phyloP scores from a whole-genome alignment of 2,797 vertebrate species.

The Varecia variegata region DNA sequence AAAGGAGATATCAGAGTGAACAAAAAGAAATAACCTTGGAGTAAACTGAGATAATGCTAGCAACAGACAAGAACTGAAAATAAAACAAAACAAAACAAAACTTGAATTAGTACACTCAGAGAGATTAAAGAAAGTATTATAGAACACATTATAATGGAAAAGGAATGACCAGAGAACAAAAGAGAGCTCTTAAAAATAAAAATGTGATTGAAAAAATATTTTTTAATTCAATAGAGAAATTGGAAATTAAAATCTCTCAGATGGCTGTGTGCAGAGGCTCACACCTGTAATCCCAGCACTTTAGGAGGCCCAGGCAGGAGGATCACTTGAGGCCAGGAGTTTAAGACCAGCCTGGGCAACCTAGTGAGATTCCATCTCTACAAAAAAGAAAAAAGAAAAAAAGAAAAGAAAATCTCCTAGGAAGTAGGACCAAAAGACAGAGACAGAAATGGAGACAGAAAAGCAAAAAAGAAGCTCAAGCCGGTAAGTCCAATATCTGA shows the following conservation, averaged over 20 bases:
- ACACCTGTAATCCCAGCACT: background rate
- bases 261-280: background rate
- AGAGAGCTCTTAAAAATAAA: background rate
- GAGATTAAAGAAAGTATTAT: background rate
- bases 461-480: background rate
- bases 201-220: background rate
- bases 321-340: background rate
- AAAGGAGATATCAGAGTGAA: background rate
- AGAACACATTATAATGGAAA: background rate
- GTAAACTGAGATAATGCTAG: background rate
- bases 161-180: background rate
- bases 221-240: background rate
- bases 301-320: background rate
- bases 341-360: background rate
- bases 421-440: background rate
- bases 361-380: background rate
- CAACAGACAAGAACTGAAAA: background rate
- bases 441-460: background rate
- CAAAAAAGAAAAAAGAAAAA: background rate
- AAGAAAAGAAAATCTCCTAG: background rate
- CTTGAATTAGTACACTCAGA: background rate
- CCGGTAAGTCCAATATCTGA: background rate
- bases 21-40: background rate
- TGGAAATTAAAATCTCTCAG: background rate
- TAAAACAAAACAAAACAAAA: background rate